These are phyloP conservation scores for Fistularia commersonii DNA, from an alignment of 2,797 vertebrate species.

Conservation along the genomic window DNA sequence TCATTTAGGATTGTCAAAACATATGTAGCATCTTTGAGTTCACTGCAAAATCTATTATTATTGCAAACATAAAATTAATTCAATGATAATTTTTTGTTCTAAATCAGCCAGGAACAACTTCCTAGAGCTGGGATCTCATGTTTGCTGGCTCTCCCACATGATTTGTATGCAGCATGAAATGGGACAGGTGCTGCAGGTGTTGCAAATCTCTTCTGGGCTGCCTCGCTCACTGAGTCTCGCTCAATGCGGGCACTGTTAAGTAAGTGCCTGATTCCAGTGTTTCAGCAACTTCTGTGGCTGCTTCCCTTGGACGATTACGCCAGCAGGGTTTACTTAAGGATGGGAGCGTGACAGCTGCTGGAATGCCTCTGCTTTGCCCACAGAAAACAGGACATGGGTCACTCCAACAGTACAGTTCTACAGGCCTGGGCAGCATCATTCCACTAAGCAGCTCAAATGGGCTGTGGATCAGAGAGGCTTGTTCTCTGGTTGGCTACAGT, in stretches of 20 bases:
- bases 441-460: slow-evolving; percentile 45
- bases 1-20: too few species aligned
- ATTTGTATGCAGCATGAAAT: slow-evolving; percentile 29
- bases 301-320: slow-evolving; percentile 45
- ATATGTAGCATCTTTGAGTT: too few species aligned
- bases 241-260: slow-evolving; percentile 65
- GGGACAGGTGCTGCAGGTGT: slow-evolving; percentile 70
- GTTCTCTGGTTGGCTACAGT: slow-evolving; percentile 19
- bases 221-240: slow-evolving; percentile 32
- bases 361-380: slow-evolving; percentile 56
- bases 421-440: slow-evolving; percentile 50
- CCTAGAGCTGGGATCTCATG: slow-evolving; percentile 23
- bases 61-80: too few species aligned
- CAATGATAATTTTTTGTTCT: neutral
- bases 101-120: slow-evolving; percentile 4
- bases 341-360: slow-evolving; percentile 68
- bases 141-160: slow-evolving; percentile 36
- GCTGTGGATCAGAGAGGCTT: slow-evolving; percentile 38
- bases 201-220: slow-evolving; percentile 46
- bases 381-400: slow-evolving; percentile 62
- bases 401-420: slow-evolving; percentile 54
- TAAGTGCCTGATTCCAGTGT: slow-evolving; percentile 58
- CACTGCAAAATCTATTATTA: too few species aligned
- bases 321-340: slow-evolving; percentile 69
- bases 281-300: slow-evolving; percentile 53